These are phyloP conservation scores for Tenthredo livida DNA, from an alignment of 2,888 invertebrate genomes.

Conservation along the genomic window DNA sequence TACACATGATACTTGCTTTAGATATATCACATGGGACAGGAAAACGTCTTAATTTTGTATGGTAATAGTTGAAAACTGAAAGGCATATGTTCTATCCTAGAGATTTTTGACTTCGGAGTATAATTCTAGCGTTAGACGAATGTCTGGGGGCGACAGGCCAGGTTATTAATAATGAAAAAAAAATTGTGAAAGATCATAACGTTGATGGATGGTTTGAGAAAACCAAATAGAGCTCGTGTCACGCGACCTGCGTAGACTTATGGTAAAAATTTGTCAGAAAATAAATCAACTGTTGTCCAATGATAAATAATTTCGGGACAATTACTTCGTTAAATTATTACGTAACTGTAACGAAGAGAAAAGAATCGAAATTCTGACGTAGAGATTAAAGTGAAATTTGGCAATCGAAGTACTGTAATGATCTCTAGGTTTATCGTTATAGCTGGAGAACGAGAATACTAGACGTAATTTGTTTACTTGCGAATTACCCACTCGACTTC, in stretches of 20 bases:
- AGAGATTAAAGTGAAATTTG: background rate
- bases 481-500: conserved; percentile 28
- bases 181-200: conserved; percentile 11
- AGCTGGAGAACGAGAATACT: background rate
- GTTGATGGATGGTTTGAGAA: conserved; percentile 23
- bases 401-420: background rate
- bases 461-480: conserved; percentile 29
- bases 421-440: background rate
- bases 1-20: background rate
- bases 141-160: conserved; percentile 16
- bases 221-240: background rate
- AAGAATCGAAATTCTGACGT: background rate
- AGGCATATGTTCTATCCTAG: background rate
- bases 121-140: background rate
- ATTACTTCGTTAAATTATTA: background rate
- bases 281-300: conserved; percentile 18
- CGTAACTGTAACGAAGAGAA: background rate
- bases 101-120: background rate
- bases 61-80: background rate
- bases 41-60: background rate
- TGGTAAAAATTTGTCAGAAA: background rate
- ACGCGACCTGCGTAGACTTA: conserved; percentile 1
- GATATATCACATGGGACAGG: background rate
- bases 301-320: conserved; percentile 14
- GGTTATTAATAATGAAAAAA: conserved; percentile 31